Evolutionary conservation across 2,797 vertebrate genomes (phyloP), one percentile per base, ranked within the genome.

Genomic region (Falco peregrinus): DNA sequence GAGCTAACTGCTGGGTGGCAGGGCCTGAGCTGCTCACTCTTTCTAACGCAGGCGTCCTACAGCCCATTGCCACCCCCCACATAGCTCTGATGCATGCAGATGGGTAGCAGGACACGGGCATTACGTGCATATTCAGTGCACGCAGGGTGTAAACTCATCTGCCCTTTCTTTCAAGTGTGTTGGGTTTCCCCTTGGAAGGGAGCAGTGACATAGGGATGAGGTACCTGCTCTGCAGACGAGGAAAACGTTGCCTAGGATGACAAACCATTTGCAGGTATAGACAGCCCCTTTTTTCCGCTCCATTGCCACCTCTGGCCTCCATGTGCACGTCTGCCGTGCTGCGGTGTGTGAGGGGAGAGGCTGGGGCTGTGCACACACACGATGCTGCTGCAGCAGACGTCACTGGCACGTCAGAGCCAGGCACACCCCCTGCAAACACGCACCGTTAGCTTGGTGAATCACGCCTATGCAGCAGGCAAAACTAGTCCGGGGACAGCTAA

Each of bases 181-280:
- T 67, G 45, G n/a, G 78, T 71, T 37, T 39, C 13, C 35, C 16
- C 25, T 47, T 18, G 31, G 71, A 56, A 61, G 68, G 35, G 17
- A 68, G 25, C 11, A 14, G 0, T 24, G 59, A 63, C 0, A 0
- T 59, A 17, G 0, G 0, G 0, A 4, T 31, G 51, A 86, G 35
- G 35, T 78, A 20, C 39, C 65, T 11, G 54, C 43, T 92, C 78
- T 76, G 87, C 84, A 84, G 77, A 54, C 15, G 26, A 79, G 56
- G 63, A 70, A 16, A 94, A 54, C 59, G 79, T 81, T 76, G 21
- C 74, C 51, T 50, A 37, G 54, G 33, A 50, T 69, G 45, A 84
- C 88, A 93, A 84, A 59, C 24, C 18, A 11, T 31, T 92, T 61
- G 29, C 0, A 9, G 54, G 50, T 37, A 6, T 35, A 88, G 54